Evolutionary conservation across 2,888 invertebrate genomes (phyloP).

Genomic region (Eupeodes luniger): DNA sequence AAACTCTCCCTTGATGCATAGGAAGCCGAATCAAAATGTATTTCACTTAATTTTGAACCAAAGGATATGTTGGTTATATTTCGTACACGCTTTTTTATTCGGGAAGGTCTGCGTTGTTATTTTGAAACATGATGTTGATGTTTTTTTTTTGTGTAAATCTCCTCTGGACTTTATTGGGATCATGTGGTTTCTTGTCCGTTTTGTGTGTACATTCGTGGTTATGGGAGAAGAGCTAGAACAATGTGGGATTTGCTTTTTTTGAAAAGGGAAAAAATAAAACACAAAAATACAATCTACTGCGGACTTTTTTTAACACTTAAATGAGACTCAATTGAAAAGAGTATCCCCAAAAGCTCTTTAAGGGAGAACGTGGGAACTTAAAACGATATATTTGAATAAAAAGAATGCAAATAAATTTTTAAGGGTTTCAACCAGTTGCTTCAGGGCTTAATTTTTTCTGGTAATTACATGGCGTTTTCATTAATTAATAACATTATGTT

Average conservation of each 20-base stretch:
- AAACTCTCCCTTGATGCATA: conserved; percentile 5
- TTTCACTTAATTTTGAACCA: conserved; percentile 61
- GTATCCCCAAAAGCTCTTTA: background rate
- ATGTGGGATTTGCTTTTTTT: conserved; percentile 59
- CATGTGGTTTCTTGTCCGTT: conserved; percentile 62
- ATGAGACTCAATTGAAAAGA: conserved; percentile 31
- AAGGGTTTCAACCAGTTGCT: conserved; percentile 29
- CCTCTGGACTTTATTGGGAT: conserved; percentile 44
- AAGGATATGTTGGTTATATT: conserved; percentile 33
- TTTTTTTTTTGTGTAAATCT: conserved; percentile 29
- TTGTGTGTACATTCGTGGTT: conserved; percentile 12
- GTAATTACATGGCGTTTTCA: background rate
- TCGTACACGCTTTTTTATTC: conserved; percentile 14
- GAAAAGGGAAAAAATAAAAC: conserved; percentile 7
- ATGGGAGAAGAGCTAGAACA: background rate
- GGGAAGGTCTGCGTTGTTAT: conserved; percentile 41
- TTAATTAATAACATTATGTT: conserved; percentile 2
- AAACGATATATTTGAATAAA: conserved; percentile 7
- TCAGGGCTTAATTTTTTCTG: background rate
- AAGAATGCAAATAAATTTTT: conserved; percentile 43
- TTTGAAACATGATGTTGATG: conserved; percentile 41
- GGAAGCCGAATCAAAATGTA: conserved; percentile 43
- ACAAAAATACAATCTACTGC: conserved; percentile 16
- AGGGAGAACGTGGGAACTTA: conserved; percentile 47
- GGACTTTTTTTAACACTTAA: conserved; percentile 17